Evolutionary conservation across 1,140 invertebrate genomes (phyloP), one percentile per base, ranked within the genome.

Genomic region (Aphis gossypii): DNA sequence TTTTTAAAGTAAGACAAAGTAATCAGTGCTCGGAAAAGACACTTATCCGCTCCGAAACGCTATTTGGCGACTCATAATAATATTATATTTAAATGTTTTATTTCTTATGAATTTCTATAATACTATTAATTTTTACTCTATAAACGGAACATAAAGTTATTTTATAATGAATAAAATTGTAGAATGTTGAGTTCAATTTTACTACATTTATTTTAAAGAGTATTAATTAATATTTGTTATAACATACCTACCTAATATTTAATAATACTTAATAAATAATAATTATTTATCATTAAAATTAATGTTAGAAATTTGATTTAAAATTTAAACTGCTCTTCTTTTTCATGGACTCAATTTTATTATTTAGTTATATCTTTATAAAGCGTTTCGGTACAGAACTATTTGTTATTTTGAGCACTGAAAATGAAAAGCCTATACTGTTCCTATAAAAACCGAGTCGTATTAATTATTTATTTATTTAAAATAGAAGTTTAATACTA

Each of bases 381-480:
- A 54, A 38, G 46, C 88, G 35, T 56, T 89, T 89, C 51, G 51
- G 21, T 56, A 54, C 1, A 56, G 18, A 56, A 89, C 25, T 25
- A 38, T 25, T 41, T 56, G 46, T 23, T 89, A 6, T 89, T 89
- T 30, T 51, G 88, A 89, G 88, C 88, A 89, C 51, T 89, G 88
- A 89, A 54, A 56, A 38, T 87, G 25, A 89, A 56, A 89, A 56
- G 88, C 35, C 21, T 35, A 56, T 89, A 89, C 56, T 89, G 88
- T 89, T 89, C 88, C 88, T 89, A 89, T 41, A 89, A 89, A 89
- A 89, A 54, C 48, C 35, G 51, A 89, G 51, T 89, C 88, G 88
- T 89, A 89, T 89, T 56, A 89, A 56, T 38, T 89, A 56, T 41
- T 89, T 89, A 21, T 48, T 87, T 87, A 41, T 56, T 89, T 56